Evolutionary conservation across 2,797 vertebrate species (phyloP).

Genomic region (Leucoraja ocellata): DNA sequence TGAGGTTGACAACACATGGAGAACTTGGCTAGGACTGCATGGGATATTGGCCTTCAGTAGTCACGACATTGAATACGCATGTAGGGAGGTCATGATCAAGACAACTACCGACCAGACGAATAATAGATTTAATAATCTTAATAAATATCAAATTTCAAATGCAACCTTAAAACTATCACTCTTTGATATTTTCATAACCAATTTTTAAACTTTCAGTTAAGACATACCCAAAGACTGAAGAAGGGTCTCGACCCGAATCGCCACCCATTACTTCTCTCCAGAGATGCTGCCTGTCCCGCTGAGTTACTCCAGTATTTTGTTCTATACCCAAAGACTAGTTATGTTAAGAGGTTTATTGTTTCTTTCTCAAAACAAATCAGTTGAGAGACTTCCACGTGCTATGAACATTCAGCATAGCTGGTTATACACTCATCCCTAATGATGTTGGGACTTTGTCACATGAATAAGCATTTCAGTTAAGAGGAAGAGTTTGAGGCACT

Average conservation of each 20-base stretch:
- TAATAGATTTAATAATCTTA: background rate
- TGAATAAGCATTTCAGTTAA: background rate
- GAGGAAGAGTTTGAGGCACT: background rate
- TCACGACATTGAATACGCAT: too few species aligned
- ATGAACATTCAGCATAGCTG: background rate
- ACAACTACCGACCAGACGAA: background rate
- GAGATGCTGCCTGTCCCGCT: too few species aligned
- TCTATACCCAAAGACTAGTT: background rate
- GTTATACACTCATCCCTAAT: background rate
- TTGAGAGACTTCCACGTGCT: background rate
- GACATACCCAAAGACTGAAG: background rate
- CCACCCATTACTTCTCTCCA: too few species aligned
- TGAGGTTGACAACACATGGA: too few species aligned
- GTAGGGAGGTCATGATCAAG: background rate
- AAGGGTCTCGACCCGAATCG: too few species aligned
- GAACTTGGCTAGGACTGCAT: too few species aligned
- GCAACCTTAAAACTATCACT: background rate
- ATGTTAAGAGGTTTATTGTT: background rate
- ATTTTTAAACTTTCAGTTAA: too few species aligned
- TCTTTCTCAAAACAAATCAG: background rate
- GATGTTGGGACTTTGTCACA: too few species aligned
- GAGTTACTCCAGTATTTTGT: too few species aligned
- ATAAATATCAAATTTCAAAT: background rate
- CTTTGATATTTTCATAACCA: background rate
- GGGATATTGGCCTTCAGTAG: too few species aligned